Conservation (phyloP, 35 echinoderm and acorn worm species). For the Apostichopus japonicus region DNA sequence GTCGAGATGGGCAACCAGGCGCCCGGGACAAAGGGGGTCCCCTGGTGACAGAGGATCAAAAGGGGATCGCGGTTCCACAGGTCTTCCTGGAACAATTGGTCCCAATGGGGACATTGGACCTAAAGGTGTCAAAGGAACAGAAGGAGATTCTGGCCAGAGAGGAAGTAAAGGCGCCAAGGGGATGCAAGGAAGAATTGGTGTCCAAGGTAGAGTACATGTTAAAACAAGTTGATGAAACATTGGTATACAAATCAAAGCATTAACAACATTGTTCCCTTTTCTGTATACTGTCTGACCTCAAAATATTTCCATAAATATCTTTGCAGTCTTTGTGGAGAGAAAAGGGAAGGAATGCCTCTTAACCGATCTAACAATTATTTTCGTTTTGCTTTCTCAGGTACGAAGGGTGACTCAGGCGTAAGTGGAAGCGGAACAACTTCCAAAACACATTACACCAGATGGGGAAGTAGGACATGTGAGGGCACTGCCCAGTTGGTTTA, state of each 20-base stretch:
- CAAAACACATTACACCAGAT: neutral
- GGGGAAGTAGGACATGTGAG: neutral
- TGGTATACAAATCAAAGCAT: too few species aligned
- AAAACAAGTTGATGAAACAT: too few species aligned
- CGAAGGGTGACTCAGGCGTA: neutral
- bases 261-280: too few species aligned
- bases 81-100: neutral
- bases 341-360: too few species aligned
- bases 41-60: neutral
- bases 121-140: neutral
- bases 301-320: too few species aligned
- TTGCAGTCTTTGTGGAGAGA: too few species aligned
- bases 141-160: neutral
- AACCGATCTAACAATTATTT: neutral
- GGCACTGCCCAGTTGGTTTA: neutral
- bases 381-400: neutral
- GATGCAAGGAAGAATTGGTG: neutral
- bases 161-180: neutral
- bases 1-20: neutral
- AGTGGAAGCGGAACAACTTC: neutral
- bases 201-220: neutral
- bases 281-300: too few species aligned
- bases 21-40: neutral
- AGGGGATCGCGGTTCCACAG: neutral
- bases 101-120: neutral